These are phyloP conservation scores for Podargus strigoides DNA, from an alignment of 2,797 vertebrate species.

Conservation along the genomic window DNA sequence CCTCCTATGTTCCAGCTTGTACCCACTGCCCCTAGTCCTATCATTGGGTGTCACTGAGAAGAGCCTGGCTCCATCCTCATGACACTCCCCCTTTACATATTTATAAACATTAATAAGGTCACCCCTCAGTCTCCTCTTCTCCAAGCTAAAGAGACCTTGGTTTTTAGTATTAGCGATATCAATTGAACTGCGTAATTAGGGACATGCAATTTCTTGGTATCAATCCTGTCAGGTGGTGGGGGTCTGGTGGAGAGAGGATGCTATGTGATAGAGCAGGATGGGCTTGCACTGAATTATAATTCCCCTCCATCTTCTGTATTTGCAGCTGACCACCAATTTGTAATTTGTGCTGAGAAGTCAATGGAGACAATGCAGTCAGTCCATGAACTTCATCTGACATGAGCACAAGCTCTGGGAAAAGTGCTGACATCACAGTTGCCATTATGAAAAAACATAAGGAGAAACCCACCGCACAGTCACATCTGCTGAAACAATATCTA, in stretches of 20 bases:
- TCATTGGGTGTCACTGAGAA: no score
- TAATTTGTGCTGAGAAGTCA: background rate
- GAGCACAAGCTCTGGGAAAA: background rate
- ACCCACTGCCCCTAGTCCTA: no score
- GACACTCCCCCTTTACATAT: no score
- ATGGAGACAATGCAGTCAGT: background rate
- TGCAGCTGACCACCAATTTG: background rate
- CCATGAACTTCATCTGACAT: background rate
- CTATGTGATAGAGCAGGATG: background rate
- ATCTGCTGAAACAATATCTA: background rate
- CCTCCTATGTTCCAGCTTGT: no score
- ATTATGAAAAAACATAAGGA: background rate
- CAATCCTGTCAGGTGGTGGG: background rate
- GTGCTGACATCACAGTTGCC: background rate
- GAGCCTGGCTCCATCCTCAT: no score
- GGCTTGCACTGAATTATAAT: background rate
- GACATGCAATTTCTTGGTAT: background rate
- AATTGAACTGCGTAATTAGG: background rate
- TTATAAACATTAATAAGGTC: no score
- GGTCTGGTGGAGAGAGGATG: background rate
- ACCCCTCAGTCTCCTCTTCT: no score
- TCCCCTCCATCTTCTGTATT: background rate
- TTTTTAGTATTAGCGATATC: background rate
- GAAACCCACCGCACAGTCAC: background rate
- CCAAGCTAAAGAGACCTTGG: no score